phyloP scores from a whole-genome alignment of 2,113 vertebrate species.

The Lepus europaeus region DNA sequence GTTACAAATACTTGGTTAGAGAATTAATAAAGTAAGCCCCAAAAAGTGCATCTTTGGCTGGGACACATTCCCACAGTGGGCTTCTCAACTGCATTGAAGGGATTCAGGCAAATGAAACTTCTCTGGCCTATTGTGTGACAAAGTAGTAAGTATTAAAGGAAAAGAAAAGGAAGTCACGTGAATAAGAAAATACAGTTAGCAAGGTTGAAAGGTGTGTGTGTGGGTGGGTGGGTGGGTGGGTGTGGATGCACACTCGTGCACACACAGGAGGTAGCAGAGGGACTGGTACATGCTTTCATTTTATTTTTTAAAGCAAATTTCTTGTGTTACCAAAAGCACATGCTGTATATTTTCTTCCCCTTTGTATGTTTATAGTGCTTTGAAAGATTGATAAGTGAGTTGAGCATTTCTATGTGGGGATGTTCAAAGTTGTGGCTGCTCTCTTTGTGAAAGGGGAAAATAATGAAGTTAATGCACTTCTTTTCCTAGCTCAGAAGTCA shows the following conservation, averaged over 20 bases:
- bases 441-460: slow-evolving; percentile 63
- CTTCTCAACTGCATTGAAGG: slow-evolving; percentile 46
- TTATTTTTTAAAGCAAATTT: background rate
- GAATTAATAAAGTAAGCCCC: slow-evolving; percentile 13
- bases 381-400: slow-evolving; percentile 57
- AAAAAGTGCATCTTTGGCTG: slow-evolving; percentile 15
- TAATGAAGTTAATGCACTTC: slow-evolving; percentile 74
- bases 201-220: background rate
- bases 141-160: slow-evolving; percentile 45
- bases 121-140: slow-evolving; percentile 6
- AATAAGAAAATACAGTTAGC: background rate
- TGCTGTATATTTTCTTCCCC: slow-evolving; percentile 43
- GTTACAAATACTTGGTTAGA: slow-evolving; percentile 63
- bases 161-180: slow-evolving; percentile 38
- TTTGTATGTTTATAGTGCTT: slow-evolving; percentile 64
- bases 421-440: slow-evolving; percentile 62
- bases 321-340: slow-evolving; percentile 67
- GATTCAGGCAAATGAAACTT: slow-evolving; percentile 20
- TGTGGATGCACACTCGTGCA: too few relatives aligned
- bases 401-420: slow-evolving; percentile 68
- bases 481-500: slow-evolving; percentile 78
- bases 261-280: background rate
- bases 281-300: slow-evolving; percentile 13
- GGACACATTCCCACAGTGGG: background rate
- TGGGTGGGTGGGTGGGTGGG: background rate